A percentile compares a stretch with the other conserved stretches of the same genome.
Evolutionary conservation across 1,140 invertebrate genomes (phyloP).

Genomic region (Apis florea): DNA sequence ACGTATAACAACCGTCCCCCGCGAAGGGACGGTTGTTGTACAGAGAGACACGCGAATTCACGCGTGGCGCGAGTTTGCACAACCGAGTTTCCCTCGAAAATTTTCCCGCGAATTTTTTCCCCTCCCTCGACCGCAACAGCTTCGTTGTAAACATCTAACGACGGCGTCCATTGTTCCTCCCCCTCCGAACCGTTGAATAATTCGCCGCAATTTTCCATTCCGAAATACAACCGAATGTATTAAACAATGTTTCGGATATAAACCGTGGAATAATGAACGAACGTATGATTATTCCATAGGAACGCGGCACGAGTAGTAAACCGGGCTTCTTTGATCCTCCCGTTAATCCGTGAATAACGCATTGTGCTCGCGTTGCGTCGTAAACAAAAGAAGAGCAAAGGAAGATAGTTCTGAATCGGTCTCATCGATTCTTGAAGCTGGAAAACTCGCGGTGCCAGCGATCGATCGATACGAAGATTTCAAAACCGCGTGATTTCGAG

Average conservation of each 20-base stretch:
- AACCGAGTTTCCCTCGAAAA: not conserved
- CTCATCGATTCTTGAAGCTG: too few relatives aligned
- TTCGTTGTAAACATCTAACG: too few relatives aligned
- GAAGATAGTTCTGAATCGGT: too few relatives aligned
- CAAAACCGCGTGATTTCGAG: too few relatives aligned
- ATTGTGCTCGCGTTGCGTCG: not conserved
- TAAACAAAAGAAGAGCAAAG: too few relatives aligned
- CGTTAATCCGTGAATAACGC: not conserved
- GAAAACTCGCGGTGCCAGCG: too few relatives aligned
- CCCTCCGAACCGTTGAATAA: constrained; percentile 4
- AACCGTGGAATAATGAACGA: constrained; percentile 14
- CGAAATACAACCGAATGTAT: not conserved
- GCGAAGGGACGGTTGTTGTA: too few relatives aligned
- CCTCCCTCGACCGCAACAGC: too few relatives aligned
- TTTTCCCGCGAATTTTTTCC: not conserved
- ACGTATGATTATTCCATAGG: not conserved
- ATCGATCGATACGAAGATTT: too few relatives aligned
- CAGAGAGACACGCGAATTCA: not conserved
- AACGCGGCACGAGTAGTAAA: not conserved
- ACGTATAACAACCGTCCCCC: not conserved
- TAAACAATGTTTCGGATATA: constrained; percentile 23
- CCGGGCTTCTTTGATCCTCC: not conserved
- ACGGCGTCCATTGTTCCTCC: too few relatives aligned
- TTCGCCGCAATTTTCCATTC: constrained; percentile 21
- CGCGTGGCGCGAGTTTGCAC: not conserved